These are phyloP conservation scores for Altica lythri DNA, from an alignment of 2,888 invertebrate genomes.

Conservation along the genomic window DNA sequence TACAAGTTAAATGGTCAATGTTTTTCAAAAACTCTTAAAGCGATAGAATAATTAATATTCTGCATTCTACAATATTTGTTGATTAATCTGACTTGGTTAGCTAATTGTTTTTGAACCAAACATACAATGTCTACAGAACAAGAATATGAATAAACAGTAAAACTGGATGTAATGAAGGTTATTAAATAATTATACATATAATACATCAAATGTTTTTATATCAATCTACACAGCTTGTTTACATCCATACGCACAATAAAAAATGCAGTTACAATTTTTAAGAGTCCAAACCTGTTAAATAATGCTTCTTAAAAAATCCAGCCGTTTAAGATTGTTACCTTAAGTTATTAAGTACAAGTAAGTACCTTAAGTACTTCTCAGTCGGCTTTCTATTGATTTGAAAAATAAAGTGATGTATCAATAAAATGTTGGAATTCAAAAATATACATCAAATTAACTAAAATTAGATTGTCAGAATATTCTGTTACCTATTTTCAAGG, in stretches of 20 bases:
- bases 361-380: conserved; percentile 29
- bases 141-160: too few species aligned
- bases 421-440: conserved; percentile 24
- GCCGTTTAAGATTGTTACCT: conserved; percentile 12
- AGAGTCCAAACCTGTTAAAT: conserved; percentile 23
- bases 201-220: conserved; percentile 53
- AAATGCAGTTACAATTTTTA: conserved; percentile 43
- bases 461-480: conserved; percentile 21
- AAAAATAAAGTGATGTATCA: conserved; percentile 33
- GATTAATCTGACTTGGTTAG: too few species aligned
- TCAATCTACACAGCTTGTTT: conserved; percentile 54
- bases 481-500: not conserved
- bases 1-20: too few species aligned
- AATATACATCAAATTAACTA: conserved; percentile 16
- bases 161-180: not conserved
- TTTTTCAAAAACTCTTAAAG: too few species aligned
- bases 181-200: conserved; percentile 37
- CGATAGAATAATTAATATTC: too few species aligned
- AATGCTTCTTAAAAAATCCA: conserved; percentile 31
- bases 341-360: conserved; percentile 20
- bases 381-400: conserved; percentile 12
- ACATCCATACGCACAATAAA: conserved; percentile 52
- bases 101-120: too few species aligned
- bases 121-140: too few species aligned
- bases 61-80: too few species aligned